phyloP scores from a whole-genome alignment of 2,888 invertebrate genomes.

The Drosophila niveifrons region DNA sequence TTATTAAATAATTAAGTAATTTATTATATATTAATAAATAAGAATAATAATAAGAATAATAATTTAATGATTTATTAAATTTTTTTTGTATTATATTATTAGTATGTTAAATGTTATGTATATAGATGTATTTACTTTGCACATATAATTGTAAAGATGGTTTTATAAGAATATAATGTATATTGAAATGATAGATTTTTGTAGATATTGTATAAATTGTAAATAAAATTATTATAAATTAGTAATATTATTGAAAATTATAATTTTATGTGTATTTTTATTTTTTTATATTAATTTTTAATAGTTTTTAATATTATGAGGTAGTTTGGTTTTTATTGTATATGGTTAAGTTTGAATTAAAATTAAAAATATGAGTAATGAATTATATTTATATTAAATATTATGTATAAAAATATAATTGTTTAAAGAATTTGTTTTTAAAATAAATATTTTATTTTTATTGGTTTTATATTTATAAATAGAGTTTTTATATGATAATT shows the following conservation, averaged over 20 bases:
- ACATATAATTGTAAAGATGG: too few relatives aligned
- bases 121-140: too few relatives aligned
- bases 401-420: not conserved
- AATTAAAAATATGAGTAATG: slow-evolving; percentile 5
- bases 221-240: not conserved
- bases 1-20: too few relatives aligned
- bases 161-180: too few relatives aligned
- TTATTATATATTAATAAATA: too few relatives aligned
- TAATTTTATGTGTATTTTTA: not conserved
- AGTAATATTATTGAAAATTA: not conserved
- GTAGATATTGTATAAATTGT: too few relatives aligned
- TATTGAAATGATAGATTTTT: not conserved
- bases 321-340: not conserved
- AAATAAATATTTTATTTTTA: not conserved
- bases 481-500: too few relatives aligned
- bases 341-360: slow-evolving; percentile 1
- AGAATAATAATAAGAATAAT: too few relatives aligned
- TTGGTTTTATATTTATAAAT: too few relatives aligned
- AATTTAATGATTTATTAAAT: not conserved
- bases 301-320: not conserved
- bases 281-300: not conserved
- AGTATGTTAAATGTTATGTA: too few relatives aligned
- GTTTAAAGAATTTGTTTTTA: too few relatives aligned
- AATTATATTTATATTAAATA: not conserved
- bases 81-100: too few relatives aligned